Evolutionary conservation across 2,113 vertebrate species (phyloP).

Genomic region (Cephalopterus ornatus): DNA sequence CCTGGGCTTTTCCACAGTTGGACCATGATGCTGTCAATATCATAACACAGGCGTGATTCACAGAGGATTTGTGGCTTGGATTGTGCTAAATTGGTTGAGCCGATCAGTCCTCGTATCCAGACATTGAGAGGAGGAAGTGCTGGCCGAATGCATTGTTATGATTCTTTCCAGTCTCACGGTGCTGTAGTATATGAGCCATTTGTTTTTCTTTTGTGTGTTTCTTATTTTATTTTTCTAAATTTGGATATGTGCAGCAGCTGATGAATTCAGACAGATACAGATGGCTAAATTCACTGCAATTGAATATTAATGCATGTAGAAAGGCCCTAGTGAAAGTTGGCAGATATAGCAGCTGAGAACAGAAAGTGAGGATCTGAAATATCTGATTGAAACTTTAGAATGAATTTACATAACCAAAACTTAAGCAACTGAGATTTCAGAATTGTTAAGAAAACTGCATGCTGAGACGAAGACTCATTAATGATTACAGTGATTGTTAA

Average conservation of each 20-base stretch:
- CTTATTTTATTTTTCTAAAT: neutral
- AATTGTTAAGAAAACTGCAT: neutral
- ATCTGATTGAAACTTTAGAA: neutral
- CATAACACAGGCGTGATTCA: slow-evolving; percentile 28
- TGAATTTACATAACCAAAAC: slow-evolving; percentile 1
- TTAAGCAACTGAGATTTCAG: slow-evolving; percentile 14
- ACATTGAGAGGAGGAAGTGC: neutral
- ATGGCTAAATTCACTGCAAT: neutral
- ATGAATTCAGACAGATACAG: neutral
- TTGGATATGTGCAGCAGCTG: neutral
- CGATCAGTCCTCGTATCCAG: neutral
- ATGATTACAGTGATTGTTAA: neutral
- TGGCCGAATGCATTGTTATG: neutral
- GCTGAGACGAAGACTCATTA: neutral
- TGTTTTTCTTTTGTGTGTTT: neutral
- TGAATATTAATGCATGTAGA: slow-evolving; percentile 23
- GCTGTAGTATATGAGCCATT: neutral
- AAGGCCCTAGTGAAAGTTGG: neutral
- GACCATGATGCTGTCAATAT: neutral
- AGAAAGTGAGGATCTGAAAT: neutral
- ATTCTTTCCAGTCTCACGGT: neutral
- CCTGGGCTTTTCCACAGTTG: slow-evolving; percentile 26
- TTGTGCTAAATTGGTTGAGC: neutral
- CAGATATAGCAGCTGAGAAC: neutral
- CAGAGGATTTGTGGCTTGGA: slow-evolving; percentile 8